Conservation (phyloP, 2,888 invertebrate species). For the Lasius platythorax region DNA sequence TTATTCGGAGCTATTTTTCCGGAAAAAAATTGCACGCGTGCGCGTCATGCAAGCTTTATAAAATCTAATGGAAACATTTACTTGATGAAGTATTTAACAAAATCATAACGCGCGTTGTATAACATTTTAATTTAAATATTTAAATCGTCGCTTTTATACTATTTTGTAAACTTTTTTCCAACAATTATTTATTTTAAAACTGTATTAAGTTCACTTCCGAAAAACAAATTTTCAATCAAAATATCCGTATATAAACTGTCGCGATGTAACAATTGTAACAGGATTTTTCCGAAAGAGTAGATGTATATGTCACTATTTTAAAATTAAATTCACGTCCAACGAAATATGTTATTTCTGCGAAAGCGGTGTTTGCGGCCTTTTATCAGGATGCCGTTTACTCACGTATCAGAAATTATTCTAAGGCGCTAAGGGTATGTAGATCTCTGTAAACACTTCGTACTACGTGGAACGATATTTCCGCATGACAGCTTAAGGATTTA, state of each 20-base stretch:
- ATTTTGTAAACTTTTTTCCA: neutral
- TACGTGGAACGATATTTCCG: conserved; percentile 45
- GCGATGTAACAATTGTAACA: neutral
- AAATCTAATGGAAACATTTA: conserved; percentile 35
- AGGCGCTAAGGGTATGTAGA: conserved; percentile 16
- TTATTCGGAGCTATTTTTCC: neutral
- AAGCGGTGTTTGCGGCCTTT: neutral
- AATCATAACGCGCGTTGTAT: neutral
- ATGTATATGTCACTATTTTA: neutral
- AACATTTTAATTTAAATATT: conserved; percentile 12
- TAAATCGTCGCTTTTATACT: neutral
- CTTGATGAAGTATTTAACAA: conserved; percentile 22
- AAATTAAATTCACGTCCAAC: neutral
- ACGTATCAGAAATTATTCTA: conserved; percentile 36
- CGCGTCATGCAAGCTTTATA: neutral
- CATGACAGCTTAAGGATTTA: conserved; percentile 47
- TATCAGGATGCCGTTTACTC: neutral
- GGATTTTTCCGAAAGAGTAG: conserved; percentile 1
- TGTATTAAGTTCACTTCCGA: neutral
- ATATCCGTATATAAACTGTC: neutral
- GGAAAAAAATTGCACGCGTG: neutral
- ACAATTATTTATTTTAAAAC: conserved; percentile 5
- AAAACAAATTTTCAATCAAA: conserved; percentile 22
- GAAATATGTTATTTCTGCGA: neutral
- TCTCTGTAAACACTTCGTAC: conserved; percentile 23